Conservation (phyloP, 2,888 invertebrate species). For the Pristionchus maxplancki region DNA sequence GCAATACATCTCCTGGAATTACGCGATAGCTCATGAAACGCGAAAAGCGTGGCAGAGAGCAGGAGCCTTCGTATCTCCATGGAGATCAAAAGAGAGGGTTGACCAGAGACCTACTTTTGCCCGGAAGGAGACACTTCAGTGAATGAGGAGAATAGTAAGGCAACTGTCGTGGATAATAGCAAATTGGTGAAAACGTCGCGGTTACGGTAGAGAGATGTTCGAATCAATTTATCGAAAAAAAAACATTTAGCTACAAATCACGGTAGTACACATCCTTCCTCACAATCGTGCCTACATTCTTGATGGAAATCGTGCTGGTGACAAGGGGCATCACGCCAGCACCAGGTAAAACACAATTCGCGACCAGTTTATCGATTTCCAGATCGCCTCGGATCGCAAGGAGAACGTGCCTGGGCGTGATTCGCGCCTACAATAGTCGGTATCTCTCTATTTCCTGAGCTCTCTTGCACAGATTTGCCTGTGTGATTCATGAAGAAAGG, state of each 20-base stretch:
- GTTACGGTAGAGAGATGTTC: too few relatives aligned
- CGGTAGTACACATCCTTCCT: not conserved
- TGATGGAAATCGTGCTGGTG: not conserved
- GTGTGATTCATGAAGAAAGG: too few relatives aligned
- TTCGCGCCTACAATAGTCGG: not conserved
- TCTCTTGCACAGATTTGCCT: too few relatives aligned
- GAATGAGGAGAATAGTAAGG: too few relatives aligned
- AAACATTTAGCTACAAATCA: not conserved
- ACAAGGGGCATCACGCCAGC: not conserved
- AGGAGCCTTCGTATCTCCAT: not conserved
- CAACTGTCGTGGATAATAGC: too few relatives aligned
- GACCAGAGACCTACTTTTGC: not conserved
- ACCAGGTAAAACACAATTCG: not conserved
- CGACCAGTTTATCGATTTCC: not conserved
- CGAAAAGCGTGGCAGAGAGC: not conserved
- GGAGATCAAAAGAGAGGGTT: not conserved
- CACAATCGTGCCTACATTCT: not conserved
- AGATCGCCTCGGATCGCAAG: not conserved
- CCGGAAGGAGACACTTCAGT: too few relatives aligned
- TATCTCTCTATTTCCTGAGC: too few relatives aligned
- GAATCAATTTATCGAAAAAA: not conserved
- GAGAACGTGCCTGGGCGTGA: not conserved
- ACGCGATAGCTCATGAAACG: constrained; percentile 4
- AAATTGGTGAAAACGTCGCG: too few relatives aligned
- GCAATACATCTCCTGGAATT: too few relatives aligned